phyloP scores from a whole-genome alignment of 2,888 invertebrate genomes.

The Glaucopsyche alexis region DNA sequence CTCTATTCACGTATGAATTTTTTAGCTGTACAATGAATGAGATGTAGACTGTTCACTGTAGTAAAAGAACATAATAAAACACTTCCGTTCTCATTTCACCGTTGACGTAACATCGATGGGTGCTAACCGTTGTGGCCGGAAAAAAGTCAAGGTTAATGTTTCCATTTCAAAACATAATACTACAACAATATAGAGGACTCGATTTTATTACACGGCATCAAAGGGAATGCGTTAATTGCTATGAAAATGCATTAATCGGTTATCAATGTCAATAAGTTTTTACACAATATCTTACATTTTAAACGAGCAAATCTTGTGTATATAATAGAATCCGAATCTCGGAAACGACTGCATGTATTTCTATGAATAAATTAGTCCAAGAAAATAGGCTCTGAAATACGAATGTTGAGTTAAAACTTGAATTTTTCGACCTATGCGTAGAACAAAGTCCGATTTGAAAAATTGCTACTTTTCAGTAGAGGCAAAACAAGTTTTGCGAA shows the following conservation, averaged over 20 bases:
- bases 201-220: not conserved
- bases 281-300: no score
- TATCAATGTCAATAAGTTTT: not conserved
- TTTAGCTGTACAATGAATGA: not conserved
- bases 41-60: not conserved
- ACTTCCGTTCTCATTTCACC: slow-evolving; percentile 8
- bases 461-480: no score
- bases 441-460: no score
- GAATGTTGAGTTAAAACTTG: no score
- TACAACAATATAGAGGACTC: not conserved
- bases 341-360: no score
- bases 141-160: not conserved
- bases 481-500: no score
- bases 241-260: not conserved
- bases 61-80: not conserved
- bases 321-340: no score
- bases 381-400: no score
- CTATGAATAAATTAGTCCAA: no score
- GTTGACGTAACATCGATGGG: not conserved
- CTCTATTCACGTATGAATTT: not conserved
- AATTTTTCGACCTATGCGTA: no score
- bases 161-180: slow-evolving; percentile 1
- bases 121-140: not conserved
- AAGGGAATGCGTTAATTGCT: not conserved
- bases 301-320: no score